Base-by-base conservation (phyloP, 2,888 invertebrate genomes). In the Gandaritis pyraliata region DNA sequence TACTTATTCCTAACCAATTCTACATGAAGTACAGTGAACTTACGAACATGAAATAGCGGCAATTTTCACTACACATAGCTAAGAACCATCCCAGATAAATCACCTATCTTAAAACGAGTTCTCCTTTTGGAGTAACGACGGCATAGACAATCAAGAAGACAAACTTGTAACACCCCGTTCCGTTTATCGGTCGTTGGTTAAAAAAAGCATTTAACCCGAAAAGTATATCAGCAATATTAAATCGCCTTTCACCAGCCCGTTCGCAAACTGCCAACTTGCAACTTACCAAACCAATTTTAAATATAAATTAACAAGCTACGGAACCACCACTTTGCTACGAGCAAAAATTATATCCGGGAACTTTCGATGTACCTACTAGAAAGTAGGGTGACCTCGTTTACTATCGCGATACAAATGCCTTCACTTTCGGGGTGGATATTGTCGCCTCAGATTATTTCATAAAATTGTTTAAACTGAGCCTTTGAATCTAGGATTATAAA, bases 271-370 rank as follows among this genome's bases (percentile, higher is more conserved):
- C 23, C 12, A 47, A 55, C 43, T 29, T 51, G 41, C 41, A 48
- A 56, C 38, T 55, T 43, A 50, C 33, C 18, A 43, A 55, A 57
- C 47, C 41, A 52, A 43, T 61, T 56, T 48, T 33, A 43, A 36
- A 56, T 29, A 61, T 51, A 55, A 38, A 51, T 48, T 48, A 56
- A 57, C 38, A 38, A 53, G 29, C 48, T 12, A 29, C 47, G 52
- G 33, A 36, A 53, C 55, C 47, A 53, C 55, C 47, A 52, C 39
- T 54, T 58, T 50, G 58, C 15, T 53, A 33, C 56, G 39, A 39
- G 55, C 61, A 54, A 58, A 62, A 62, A 63, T 58, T 50, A 58
- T 62, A 54, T 58, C 50, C 51, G 54, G 51, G 29, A 52, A 52
- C 38, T 57, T 53, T 58, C 54, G 50, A 58, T 43, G 38, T 33